These are phyloP conservation scores for Camponotus fellah DNA, from an alignment of 2,888 invertebrate genomes.

Conservation along the genomic window DNA sequence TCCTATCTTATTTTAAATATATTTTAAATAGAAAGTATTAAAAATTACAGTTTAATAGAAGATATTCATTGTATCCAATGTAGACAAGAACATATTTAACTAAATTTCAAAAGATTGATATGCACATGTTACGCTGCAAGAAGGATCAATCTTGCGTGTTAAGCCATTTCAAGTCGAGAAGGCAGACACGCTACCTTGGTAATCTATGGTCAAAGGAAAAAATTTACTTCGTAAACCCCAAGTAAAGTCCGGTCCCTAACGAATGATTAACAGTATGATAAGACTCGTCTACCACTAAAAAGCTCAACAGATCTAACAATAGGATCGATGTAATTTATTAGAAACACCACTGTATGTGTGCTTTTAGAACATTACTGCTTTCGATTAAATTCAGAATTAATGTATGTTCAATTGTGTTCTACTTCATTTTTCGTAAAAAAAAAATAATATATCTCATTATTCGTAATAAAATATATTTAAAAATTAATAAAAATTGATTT, in stretches of 20 bases:
- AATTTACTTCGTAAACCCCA: conserved; percentile 18
- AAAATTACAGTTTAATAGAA: background rate
- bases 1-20: background rate
- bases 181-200: conserved; percentile 56
- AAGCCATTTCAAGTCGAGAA: conserved; percentile 58
- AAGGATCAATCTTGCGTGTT: conserved; percentile 58
- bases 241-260: conserved; percentile 14
- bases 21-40: background rate
- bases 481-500: background rate
- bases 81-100: background rate
- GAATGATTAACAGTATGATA: conserved; percentile 40
- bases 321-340: conserved; percentile 37
- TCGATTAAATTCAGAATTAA: background rate
- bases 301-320: conserved; percentile 6
- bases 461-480: background rate
- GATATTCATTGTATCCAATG: background rate
- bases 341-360: background rate
- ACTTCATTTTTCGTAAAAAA: background rate
- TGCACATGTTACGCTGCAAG: conserved; percentile 27
- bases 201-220: conserved; percentile 37
- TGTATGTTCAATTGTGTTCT: background rate
- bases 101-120: conserved; percentile 1
- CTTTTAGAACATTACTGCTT: background rate
- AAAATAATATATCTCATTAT: background rate
- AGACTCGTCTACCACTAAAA: conserved; percentile 25